These are phyloP conservation scores for Boleophthalmus pectinirostris DNA, from an alignment of 2,113 vertebrate species.

Conservation along the genomic window DNA sequence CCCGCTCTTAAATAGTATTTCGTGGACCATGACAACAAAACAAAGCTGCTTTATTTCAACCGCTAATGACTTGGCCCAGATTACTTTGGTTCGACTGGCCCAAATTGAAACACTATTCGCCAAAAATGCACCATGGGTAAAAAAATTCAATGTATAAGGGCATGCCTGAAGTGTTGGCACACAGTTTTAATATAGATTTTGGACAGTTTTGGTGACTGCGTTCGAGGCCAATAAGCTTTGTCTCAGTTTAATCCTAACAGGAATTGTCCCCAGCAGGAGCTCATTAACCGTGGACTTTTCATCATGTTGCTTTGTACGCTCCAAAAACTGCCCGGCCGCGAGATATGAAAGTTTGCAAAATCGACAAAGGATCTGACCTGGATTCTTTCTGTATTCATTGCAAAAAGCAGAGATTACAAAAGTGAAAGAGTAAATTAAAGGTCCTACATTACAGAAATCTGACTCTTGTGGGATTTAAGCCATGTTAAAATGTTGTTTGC, in stretches of 20 bases:
- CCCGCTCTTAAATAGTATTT: constrained; percentile 65
- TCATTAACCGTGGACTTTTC: constrained; percentile 53
- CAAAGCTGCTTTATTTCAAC: constrained; percentile 69
- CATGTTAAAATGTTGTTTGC: too few species aligned
- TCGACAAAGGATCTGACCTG: constrained; percentile 8
- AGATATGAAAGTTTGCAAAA: constrained; percentile 1
- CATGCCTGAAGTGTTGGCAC: constrained; percentile 6
- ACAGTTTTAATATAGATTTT: constrained; percentile 23
- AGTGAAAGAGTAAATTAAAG: too few species aligned
- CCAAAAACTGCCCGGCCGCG: constrained; percentile 17
- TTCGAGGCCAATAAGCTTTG: constrained; percentile 14
- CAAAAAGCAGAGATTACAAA: neutral
- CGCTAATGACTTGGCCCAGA: constrained; percentile 62
- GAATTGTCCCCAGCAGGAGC: constrained; percentile 56
- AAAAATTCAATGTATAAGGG: neutral
- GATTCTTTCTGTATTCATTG: constrained; percentile 24
- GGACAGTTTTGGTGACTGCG: neutral
- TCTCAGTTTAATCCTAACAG: constrained; percentile 28
- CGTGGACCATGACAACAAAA: constrained; percentile 66
- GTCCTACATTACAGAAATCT: too few species aligned
- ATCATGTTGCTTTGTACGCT: constrained; percentile 15
- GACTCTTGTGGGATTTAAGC: too few species aligned
- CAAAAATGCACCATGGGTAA: constrained; percentile 36
- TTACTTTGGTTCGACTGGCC: constrained; percentile 38
- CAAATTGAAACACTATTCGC: constrained; percentile 35